Conservation (phyloP, 2,888 invertebrate genomes). For the Leptura quadrifasciata region DNA sequence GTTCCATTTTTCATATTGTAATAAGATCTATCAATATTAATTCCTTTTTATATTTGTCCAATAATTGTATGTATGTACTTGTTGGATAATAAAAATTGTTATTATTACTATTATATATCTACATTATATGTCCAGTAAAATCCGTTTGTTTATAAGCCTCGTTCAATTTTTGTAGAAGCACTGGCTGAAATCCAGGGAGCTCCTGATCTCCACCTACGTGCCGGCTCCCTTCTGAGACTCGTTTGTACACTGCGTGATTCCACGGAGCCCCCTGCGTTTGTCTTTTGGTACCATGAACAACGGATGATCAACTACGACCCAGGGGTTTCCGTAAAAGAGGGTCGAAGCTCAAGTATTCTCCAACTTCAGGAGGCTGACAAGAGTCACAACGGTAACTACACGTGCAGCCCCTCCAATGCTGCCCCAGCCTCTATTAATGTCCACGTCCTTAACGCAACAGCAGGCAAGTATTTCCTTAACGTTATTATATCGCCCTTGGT, state of each 20-base stretch:
- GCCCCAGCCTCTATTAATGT: conserved; percentile 81
- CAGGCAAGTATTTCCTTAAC: conserved; percentile 62
- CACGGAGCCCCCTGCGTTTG: conserved; percentile 77
- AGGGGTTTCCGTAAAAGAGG: conserved; percentile 76
- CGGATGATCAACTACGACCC: conserved; percentile 80
- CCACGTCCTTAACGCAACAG: conserved; percentile 82
- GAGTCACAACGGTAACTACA: conserved; percentile 82
- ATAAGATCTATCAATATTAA: too few species aligned
- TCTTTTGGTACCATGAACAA: conserved; percentile 80
- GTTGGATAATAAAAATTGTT: too few species aligned
- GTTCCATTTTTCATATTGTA: too few species aligned
- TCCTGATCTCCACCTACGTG: conserved; percentile 78
- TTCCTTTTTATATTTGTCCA: too few species aligned
- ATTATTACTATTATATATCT: too few species aligned
- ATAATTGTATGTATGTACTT: too few species aligned
- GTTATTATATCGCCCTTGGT: neutral
- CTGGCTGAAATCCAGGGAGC: conserved; percentile 78
- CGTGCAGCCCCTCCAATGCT: conserved; percentile 81
- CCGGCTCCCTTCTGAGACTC: conserved; percentile 77
- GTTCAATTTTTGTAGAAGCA: conserved; percentile 74
- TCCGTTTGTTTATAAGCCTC: neutral
- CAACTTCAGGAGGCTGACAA: conserved; percentile 80
- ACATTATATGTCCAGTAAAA: too few species aligned
- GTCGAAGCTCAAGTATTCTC: conserved; percentile 80
- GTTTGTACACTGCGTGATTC: conserved; percentile 77